Base-by-base conservation (phyloP, 2,888 invertebrate genomes). In the Bellardia pandia region DNA sequence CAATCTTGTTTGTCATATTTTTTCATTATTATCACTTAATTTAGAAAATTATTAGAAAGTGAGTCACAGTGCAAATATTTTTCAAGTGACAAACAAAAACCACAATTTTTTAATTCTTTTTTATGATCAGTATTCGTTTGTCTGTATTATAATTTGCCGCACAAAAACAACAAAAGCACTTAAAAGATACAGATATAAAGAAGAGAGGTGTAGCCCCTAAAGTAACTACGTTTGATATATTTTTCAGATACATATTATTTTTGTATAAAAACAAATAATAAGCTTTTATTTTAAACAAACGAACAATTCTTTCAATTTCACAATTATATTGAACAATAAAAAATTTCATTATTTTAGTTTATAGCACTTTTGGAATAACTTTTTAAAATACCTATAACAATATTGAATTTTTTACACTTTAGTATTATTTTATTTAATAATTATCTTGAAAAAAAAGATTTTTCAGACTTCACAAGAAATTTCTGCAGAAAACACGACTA, bases 11-110 rank as follows among this genome's bases (percentile, higher is more conserved):
- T 69, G 45, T 58, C 51, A 74, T 56, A 74, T 30, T 53, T 58
- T 48, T 45, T 23, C 40, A 33, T 33, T n/a, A 56, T 79, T 85
- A 81, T 76, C 76, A 77, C 62, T 82, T 71, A 69, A 45, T 48
- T 62, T 76, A 72, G 64, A 79, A 64, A 80, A 72, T 86, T 79
- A 58, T 53, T 79, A 79, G 37, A 77, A 69, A 66, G 81, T 87
- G 87, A 87, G 80, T 87, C 87, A 87, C 85, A 64, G 40, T 75
- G 81, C 87, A 87, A 86, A 85, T 81, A 86, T 86, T 83, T 80
- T 69, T 58, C 66, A 58, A 76, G 66, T 80, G 75, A 84, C 72
- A 86, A 75, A 72, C 45, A 58, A 33, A 77, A 62, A 48, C n/a
- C 30, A 62, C n/a, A 60, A 30, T 68, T 74, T 40, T 60, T 37